Evolutionary conservation across 2,797 vertebrate genomes (phyloP), one percentile per base, ranked within the genome.

Genomic region (Myotis planiceps): DNA sequence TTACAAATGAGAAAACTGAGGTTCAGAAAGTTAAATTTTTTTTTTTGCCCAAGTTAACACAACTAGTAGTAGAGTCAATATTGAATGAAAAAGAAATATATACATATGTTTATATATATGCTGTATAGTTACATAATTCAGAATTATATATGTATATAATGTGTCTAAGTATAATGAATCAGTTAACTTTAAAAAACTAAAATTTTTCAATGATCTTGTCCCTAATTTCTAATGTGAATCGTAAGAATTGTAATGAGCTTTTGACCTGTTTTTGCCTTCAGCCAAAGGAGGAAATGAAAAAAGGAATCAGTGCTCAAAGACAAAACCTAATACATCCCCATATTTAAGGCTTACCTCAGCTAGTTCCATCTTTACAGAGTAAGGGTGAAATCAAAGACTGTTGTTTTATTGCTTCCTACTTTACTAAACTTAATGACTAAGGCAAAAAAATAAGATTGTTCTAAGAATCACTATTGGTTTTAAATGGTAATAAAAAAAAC

Each of bases 201-300:
- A 76, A 37, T 0, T 51, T 92, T 79, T 95, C 18, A 82, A 45
- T 25, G 5, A 47, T 63, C 16, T 80, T 91, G n/a, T 91, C 63
- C 39, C 12, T 12, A 39, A 3, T 80, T 85, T 88, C 45, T 81
- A 80, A 69, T 5, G 3, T 81, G 18, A 83, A 63, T 90, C 27
- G 3, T 75, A 69, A 83, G 27, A 74, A 65, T 78, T 69, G 5
- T 74, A 71, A 82, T 66, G 60, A 42, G 16, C 27, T 25, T 96
- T 49, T 95, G 78, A 51, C n/a, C 29, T 94, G 66, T 84, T 95
- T 96, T 96, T 96, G 71, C 49, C 27, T 81, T 94, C 53, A 95
- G 66, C 27, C 42, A 75, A 88, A 97, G 87, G 72, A 97, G 95
- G 95, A 97, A 97, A 89, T 82, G 90, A 96, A 91, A 96, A 96